phyloP scores from a whole-genome alignment of 1,140 invertebrate species.

The Magallana gigas region DNA sequence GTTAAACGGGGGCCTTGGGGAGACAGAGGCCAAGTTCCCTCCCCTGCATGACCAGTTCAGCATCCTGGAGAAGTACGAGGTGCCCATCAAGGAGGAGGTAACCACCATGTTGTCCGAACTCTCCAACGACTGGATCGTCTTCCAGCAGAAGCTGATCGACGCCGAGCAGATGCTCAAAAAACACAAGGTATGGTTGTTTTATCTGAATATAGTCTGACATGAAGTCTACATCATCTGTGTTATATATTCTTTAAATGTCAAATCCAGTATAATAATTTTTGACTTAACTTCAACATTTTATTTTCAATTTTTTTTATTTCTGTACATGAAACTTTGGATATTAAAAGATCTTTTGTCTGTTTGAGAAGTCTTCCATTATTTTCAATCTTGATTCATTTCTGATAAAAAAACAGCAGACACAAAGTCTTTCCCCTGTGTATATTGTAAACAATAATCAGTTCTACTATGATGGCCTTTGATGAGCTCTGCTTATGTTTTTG shows the following conservation, averaged over 20 bases:
- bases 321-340: too few relatives aligned
- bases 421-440: too few relatives aligned
- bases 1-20: conserved; percentile 82
- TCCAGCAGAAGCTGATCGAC: conserved; percentile 84
- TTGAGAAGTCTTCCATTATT: too few relatives aligned
- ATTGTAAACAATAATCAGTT: too few relatives aligned
- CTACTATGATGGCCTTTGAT: too few relatives aligned
- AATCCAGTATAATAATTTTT: too few relatives aligned
- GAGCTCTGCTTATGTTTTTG: too few relatives aligned
- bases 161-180: conserved; percentile 84
- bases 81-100: conserved; percentile 78
- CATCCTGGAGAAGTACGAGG: conserved; percentile 85
- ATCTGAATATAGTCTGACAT: neutral
- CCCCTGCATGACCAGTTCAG: conserved; percentile 86
- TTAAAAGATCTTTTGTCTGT: too few relatives aligned
- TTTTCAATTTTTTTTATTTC: too few relatives aligned
- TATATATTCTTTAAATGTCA: too few relatives aligned
- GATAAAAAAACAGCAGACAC: neutral
- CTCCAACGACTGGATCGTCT: conserved; percentile 84
- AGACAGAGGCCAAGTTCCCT: conserved; percentile 85
- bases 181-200: conserved; percentile 81
- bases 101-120: conserved; percentile 83
- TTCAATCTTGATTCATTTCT: neutral
- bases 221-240: neutral
- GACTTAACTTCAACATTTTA: too few relatives aligned